phyloP scores from a whole-genome alignment of 30 jellyfish, hydroid and myxozoan genomes.

The Nemopilema nomurai region DNA sequence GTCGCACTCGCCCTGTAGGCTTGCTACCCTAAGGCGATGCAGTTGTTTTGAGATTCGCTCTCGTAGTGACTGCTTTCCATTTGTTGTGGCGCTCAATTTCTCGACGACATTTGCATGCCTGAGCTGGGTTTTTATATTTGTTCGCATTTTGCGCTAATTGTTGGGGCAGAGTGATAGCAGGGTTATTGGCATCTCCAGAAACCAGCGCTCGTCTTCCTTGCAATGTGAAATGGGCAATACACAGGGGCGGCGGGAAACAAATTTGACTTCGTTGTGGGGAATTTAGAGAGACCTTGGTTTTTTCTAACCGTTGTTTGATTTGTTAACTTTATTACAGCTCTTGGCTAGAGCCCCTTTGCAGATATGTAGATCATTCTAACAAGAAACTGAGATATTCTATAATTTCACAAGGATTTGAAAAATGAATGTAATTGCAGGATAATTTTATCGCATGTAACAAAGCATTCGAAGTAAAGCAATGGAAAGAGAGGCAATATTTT shows the following conservation, averaged over 20 bases:
- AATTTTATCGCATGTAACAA: no score
- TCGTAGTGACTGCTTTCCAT: background rate
- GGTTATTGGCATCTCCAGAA: no score
- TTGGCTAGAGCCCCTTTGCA: background rate
- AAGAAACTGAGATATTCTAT: background rate
- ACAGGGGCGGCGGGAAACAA: no score
- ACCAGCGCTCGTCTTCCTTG: no score
- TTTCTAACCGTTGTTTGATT: background rate
- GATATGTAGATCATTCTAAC: background rate
- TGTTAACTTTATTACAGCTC: background rate
- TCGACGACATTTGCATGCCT: background rate
- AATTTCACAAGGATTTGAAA: no score
- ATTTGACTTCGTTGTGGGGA: no score
- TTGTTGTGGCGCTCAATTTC: background rate
- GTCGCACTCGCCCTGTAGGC: conserved; percentile 8
- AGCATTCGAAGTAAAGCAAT: no score
- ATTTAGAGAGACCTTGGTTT: no score
- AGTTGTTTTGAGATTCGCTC: background rate
- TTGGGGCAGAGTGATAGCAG: no score
- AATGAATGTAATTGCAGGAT: no score
- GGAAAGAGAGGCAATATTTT: no score
- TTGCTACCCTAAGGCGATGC: conserved; percentile 30
- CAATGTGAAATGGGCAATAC: no score
- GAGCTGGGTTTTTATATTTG: background rate
- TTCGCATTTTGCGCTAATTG: background rate